These are phyloP conservation scores for Riparia riparia DNA, from an alignment of 2,113 vertebrate genomes.

Conservation along the genomic window DNA sequence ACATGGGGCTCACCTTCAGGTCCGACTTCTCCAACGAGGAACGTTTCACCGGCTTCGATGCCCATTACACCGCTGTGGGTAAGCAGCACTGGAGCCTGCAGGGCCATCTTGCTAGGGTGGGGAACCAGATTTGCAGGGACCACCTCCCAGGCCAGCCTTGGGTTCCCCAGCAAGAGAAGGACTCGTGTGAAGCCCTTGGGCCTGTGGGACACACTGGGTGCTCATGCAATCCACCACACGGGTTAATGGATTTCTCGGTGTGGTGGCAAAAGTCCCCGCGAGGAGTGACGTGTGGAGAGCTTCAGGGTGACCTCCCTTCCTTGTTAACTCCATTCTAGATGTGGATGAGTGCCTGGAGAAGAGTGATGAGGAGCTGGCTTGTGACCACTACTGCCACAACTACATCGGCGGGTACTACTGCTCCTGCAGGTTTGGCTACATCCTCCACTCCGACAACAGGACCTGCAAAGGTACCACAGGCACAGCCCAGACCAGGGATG, in stretches of 20 bases:
- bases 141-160: neutral
- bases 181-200: neutral
- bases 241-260: neutral
- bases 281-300: accelerated
- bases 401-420: slow-evolving; percentile 95
- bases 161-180: neutral
- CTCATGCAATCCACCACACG: accelerated
- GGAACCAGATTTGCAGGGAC: neutral
- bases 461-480: slow-evolving; percentile 88
- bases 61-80: slow-evolving; percentile 92
- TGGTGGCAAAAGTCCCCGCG: accelerated
- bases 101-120: neutral
- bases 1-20: slow-evolving; percentile 84
- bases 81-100: slow-evolving; percentile 41
- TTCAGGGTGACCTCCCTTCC: neutral
- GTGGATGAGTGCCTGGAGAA: slow-evolving; percentile 90
- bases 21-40: slow-evolving; percentile 97
- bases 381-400: slow-evolving; percentile 97
- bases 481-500: neutral
- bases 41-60: slow-evolving; percentile 88
- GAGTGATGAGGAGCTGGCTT: slow-evolving; percentile 83
- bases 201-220: neutral
- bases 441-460: slow-evolving; percentile 92
- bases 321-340: slow-evolving; percentile 74
- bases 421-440: slow-evolving; percentile 94